phyloP scores from a whole-genome alignment of 2,797 vertebrate species.

The Chiloscyllium punctatum region DNA sequence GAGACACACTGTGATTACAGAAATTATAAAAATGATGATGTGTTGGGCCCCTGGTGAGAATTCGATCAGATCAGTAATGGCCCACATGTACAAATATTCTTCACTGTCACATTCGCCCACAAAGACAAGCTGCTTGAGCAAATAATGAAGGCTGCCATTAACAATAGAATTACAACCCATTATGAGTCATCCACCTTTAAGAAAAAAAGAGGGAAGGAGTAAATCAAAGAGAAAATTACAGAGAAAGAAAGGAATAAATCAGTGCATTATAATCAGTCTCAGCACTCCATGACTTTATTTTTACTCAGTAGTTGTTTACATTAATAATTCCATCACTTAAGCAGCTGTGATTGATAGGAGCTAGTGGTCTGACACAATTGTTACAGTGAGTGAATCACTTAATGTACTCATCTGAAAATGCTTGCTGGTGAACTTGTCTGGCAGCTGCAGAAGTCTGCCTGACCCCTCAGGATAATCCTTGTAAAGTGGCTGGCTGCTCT shows the following conservation, averaged over 20 bases:
- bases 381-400: not conserved
- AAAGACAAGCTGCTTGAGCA: not conserved
- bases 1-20: too few species aligned
- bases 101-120: not conserved
- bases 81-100: not conserved
- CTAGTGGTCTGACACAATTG: not conserved
- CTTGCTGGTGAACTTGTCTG: not conserved
- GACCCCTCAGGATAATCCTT: not conserved
- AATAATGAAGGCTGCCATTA: not conserved
- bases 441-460: not conserved
- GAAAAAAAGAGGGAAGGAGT: not conserved
- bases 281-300: not conserved
- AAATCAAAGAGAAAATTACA: not conserved
- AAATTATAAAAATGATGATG: too few species aligned
- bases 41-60: too few species aligned
- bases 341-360: not conserved
- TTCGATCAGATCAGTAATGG: not conserved
- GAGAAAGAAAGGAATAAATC: not conserved
- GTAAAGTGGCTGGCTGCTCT: not conserved
- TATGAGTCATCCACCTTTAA: not conserved
- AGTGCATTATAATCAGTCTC: not conserved
- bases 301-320: not conserved
- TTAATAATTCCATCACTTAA: conserved; percentile 10
- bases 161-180: not conserved
- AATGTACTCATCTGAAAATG: not conserved